These are phyloP conservation scores for Oscheius sp. DNA, from an alignment of 2,888 invertebrate genomes.

Conservation along the genomic window DNA sequence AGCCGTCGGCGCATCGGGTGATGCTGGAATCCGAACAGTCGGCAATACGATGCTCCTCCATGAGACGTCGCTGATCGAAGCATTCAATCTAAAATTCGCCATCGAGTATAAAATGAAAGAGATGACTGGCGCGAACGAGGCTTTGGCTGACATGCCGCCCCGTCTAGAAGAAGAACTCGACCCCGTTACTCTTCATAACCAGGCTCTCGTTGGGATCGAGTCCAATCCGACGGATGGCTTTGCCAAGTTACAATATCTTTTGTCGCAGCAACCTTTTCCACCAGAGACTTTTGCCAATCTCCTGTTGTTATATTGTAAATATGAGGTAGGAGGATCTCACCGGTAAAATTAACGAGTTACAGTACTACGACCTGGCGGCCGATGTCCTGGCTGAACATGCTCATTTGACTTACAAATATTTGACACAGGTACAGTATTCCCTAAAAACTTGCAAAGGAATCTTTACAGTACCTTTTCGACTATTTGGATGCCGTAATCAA, in stretches of 20 bases:
- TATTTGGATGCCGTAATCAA: slow-evolving; percentile 96
- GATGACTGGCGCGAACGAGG: slow-evolving; percentile 73
- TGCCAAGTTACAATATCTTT: slow-evolving; percentile 90
- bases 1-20: slow-evolving; percentile 74
- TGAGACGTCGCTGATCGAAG: slow-evolving; percentile 95
- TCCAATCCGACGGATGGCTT: slow-evolving; percentile 89
- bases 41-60: slow-evolving; percentile 93
- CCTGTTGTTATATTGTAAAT: slow-evolving; percentile 91
- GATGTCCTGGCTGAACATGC: slow-evolving; percentile 79
- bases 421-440: slow-evolving; percentile 27
- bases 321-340: slow-evolving; percentile 78
- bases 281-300: slow-evolving; percentile 97
- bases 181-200: slow-evolving; percentile 95
- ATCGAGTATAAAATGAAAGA: slow-evolving; percentile 94
- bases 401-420: slow-evolving; percentile 37
- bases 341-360: background rate
- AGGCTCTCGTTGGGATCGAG: slow-evolving; percentile 80
- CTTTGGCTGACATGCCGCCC: slow-evolving; percentile 78
- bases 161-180: slow-evolving; percentile 95
- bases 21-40: slow-evolving; percentile 87
- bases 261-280: slow-evolving; percentile 95
- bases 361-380: slow-evolving; percentile 85
- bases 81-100: slow-evolving; percentile 96
- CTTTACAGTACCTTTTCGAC: slow-evolving; percentile 77
- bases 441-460: background rate